phyloP scores from a whole-genome alignment of 2,113 vertebrate species.

The Dendropsophus ebraccatus region DNA sequence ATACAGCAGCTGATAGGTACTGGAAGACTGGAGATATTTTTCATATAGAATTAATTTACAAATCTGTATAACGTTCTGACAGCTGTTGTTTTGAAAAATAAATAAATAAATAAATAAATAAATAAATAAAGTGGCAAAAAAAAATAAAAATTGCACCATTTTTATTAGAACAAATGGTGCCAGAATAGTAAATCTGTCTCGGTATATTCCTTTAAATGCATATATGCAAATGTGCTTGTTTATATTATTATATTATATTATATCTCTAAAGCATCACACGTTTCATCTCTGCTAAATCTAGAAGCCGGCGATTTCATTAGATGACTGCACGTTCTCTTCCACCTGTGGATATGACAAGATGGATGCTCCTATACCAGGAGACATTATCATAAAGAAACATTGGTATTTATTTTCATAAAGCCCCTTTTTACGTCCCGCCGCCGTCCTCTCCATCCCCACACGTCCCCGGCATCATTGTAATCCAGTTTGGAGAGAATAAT shows the following conservation, averaged over 20 bases:
- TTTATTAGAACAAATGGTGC: too few relatives aligned
- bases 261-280: not conserved
- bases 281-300: not conserved
- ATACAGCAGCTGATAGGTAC: too few relatives aligned
- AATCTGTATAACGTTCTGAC: too few relatives aligned
- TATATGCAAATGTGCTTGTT: not conserved
- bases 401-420: constrained; percentile 13
- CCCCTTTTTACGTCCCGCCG: not conserved
- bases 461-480: not conserved
- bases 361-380: not conserved
- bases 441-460: not conserved
- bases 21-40: too few relatives aligned
- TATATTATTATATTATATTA: not conserved
- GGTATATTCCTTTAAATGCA: not conserved
- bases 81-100: too few relatives aligned
- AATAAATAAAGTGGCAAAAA: too few relatives aligned
- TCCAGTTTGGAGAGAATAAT: constrained; percentile 30
- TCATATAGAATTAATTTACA: too few relatives aligned
- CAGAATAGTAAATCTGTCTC: too few relatives aligned
- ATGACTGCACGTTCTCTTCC: not conserved
- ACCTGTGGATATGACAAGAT: not conserved
- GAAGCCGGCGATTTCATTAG: not conserved
- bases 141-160: too few relatives aligned
- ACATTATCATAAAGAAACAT: not conserved
- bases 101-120: too few relatives aligned